phyloP scores from a whole-genome alignment of 1,140 invertebrate species.

The Thaumetopoea pityocampa region DNA sequence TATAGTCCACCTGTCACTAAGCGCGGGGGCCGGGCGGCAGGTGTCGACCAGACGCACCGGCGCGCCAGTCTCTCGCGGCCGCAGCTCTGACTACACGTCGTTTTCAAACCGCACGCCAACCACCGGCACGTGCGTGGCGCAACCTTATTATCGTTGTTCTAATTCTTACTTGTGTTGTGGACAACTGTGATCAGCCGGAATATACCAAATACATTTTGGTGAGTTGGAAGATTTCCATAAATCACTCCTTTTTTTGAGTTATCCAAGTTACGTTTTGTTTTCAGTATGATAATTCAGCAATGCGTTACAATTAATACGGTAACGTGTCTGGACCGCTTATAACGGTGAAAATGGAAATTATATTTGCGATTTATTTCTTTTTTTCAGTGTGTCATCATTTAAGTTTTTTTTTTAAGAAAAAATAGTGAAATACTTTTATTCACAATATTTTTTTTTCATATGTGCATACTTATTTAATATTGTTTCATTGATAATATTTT shows the following conservation, averaged over 20 bases:
- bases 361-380: conserved; percentile 23
- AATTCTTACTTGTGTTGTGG: conserved; percentile 56
- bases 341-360: conserved; percentile 44
- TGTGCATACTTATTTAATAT: no score
- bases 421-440: conserved; percentile 2
- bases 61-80: conserved; percentile 67
- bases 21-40: conserved; percentile 64
- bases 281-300: conserved; percentile 30
- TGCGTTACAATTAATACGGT: conserved; percentile 26
- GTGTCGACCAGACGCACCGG: conserved; percentile 63
- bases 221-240: no score
- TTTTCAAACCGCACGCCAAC: conserved; percentile 26
- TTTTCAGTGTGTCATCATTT: conserved; percentile 29
- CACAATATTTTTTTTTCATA: conserved; percentile 8
- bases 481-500: conserved; percentile 10
- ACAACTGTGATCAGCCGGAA: conserved; percentile 37
- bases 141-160: conserved; percentile 62
- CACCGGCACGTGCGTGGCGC: conserved; percentile 61
- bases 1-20: conserved; percentile 51
- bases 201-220: conserved; percentile 34
- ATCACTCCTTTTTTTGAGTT: no score
- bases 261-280: conserved; percentile 43
- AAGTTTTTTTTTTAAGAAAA: conserved; percentile 9
- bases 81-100: conserved; percentile 53
- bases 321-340: conserved; percentile 32